Evolutionary conservation across 2,113 vertebrate species (phyloP), one percentile per base, ranked within the genome.

Genomic region (Ophiodon elongatus): DNA sequence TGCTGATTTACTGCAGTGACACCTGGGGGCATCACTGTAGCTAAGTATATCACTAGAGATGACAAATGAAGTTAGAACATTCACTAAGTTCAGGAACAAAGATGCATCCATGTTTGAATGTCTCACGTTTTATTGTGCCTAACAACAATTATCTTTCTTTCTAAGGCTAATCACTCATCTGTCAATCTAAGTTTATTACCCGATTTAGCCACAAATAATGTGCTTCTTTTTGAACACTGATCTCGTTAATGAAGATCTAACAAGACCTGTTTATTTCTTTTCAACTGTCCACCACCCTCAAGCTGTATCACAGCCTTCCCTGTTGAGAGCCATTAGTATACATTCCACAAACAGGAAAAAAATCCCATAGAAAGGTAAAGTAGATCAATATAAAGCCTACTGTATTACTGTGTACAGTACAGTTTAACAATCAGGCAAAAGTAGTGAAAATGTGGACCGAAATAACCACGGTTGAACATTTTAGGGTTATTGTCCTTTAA

Each of bases 171-270:
- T 88, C 79, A 50, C 29, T 88, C 25, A 68, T 45, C 15, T 17
- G 77, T 70, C 65, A 78, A 43, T 82, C 54, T 56, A 39, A 47
- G 56, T 85, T 65, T 83, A 83, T 84, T 70, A 56, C 76, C 54
- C 33, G 41, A 82, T 83, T 86, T 77, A 78, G 74, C 27, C 63
- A 41, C 73, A 79, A 66, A 69, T 89, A 86, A 86, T 78, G 62
- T 89, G 57, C 66, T 79, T 79, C 56, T 85, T 47, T 56, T 82
- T 73, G 54, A 71, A 78, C 82, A 90, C 72, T 81, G 77, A 92
- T 85, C 84, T 81, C 68, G 82, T 43, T 79, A 85, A 85, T 86
- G 70, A 84, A 80, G 72, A 84, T 83, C 83, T 79, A 87, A 80
- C 41, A 82, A 77, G 63, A 64, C 47, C 67, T 77, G 31, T 90